Percentiles rank a stretch among this genome's conserved stretches.
phyloP scores from a whole-genome alignment of 2,888 invertebrate genomes.

The Drosophila aldrichi region DNA sequence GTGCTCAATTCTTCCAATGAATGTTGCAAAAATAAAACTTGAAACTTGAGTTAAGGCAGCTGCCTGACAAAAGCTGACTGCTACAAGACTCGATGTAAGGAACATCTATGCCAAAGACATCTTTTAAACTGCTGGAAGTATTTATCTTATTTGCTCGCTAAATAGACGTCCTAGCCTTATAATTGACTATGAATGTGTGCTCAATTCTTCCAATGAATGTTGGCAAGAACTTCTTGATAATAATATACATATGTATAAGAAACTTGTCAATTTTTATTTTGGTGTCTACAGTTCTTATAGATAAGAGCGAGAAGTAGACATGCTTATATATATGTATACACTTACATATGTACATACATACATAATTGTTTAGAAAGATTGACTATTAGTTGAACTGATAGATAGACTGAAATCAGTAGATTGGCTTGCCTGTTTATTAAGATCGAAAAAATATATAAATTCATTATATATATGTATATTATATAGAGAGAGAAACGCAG shows the following conservation, averaged over 20 bases:
- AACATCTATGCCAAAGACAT: no score
- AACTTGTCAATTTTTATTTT: conserved; percentile 5
- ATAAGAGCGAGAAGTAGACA: conserved; percentile 9
- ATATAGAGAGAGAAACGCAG: neutral
- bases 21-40: no score
- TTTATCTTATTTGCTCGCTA: no score
- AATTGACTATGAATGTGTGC: no score
- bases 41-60: no score
- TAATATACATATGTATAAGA: conserved; percentile 2
- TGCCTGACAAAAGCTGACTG: no score
- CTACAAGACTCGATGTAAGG: no score
- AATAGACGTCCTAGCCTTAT: no score
- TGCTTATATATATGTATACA: neutral
- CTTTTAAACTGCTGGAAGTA: no score
- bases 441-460: conserved; percentile 2
- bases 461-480: neutral
- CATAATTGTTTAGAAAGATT: neutral
- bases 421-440: conserved; percentile 6
- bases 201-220: no score
- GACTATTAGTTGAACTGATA: neutral
- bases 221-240: no score
- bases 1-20: no score
- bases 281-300: conserved; percentile 7
- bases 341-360: neutral
- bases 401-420: conserved; percentile 8